Base-by-base conservation (phyloP, 2,113 vertebrate species). In the Oryzias melastigma region DNA sequence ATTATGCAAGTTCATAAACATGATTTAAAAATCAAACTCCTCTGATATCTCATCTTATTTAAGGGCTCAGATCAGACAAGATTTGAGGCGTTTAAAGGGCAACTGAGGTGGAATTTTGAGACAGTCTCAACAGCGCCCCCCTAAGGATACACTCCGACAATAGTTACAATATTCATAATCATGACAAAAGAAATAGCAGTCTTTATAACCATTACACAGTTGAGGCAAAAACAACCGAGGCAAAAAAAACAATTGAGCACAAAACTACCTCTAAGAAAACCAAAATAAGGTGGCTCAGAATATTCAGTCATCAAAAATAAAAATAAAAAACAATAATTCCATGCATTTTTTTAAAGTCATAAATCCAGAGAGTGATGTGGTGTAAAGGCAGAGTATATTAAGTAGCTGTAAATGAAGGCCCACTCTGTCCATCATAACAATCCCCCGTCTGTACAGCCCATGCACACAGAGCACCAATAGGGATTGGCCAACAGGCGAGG, bases 391-490 rank as follows among this genome's bases (percentile, higher is more conserved):
- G 82, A 73, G 69, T 67, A 72, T 75, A 58, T 80, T 70, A 54
- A 74, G 51, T 64, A 62, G 65, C 55, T 58, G 25, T 75, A 71
- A 71, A 65, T 75, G 51, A 65, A 35, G 54, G 77, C 75, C 75
- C 78, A 77, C 71, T 73, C 80, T 77, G 77, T 84, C 78, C 77
- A 77, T 60, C 78, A 77, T 64, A 73, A 63, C 83, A 87, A 79
- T 63, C 83, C 88, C 88, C 79, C 61, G 77, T 68, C 82, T 88
- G 87, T 86, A 88, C 82, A 40, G 83, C 84, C 83, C 83, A 88
- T 80, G 83, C 89, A 89, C 88, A 90, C 89, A 88, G 85, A 88
- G 89, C 89, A 91, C 89, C 89, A 89, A 87, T 77, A 72, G 88
- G 79, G 74, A 81, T 73, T 80, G 82, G 78, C 85, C 63, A 75